phyloP scores from a whole-genome alignment of 2,888 invertebrate genomes.

The Autographa gamma region DNA sequence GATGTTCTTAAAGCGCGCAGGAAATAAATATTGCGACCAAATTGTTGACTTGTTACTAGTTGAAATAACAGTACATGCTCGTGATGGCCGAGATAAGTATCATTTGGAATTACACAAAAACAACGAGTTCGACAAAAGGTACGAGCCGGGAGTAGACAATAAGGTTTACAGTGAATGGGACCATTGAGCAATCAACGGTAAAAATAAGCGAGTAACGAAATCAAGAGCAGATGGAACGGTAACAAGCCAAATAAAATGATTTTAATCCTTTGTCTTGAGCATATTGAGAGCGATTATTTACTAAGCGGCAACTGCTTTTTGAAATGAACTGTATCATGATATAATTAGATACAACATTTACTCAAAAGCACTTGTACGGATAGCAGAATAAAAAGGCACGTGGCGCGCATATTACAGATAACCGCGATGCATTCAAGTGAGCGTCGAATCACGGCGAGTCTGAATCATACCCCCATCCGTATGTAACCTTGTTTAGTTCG shows the following conservation, averaged over 20 bases:
- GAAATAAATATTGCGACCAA: slow-evolving; percentile 73
- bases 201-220: slow-evolving; percentile 70
- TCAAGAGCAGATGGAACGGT: slow-evolving; percentile 64
- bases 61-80: slow-evolving; percentile 78
- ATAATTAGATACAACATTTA: slow-evolving; percentile 62
- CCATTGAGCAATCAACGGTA: slow-evolving; percentile 75
- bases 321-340: slow-evolving; percentile 53
- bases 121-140: slow-evolving; percentile 69
- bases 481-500: slow-evolving; percentile 75
- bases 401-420: slow-evolving; percentile 65
- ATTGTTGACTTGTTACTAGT: slow-evolving; percentile 71
- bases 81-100: slow-evolving; percentile 76
- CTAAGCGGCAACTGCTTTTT: slow-evolving; percentile 52
- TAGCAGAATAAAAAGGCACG: slow-evolving; percentile 57
- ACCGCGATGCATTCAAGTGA: slow-evolving; percentile 68
- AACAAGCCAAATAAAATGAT: slow-evolving; percentile 59
- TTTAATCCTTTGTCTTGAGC: slow-evolving; percentile 55
- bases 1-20: slow-evolving; percentile 65
- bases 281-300: slow-evolving; percentile 38
- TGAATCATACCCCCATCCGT: slow-evolving; percentile 66
- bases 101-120: slow-evolving; percentile 75
- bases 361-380: slow-evolving; percentile 35
- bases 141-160: slow-evolving; percentile 70
- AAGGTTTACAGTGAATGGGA: slow-evolving; percentile 68
- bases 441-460: slow-evolving; percentile 67